Evolutionary conservation across 1,140 invertebrate species (phyloP).

Genomic region (Eriosoma lanigerum): DNA sequence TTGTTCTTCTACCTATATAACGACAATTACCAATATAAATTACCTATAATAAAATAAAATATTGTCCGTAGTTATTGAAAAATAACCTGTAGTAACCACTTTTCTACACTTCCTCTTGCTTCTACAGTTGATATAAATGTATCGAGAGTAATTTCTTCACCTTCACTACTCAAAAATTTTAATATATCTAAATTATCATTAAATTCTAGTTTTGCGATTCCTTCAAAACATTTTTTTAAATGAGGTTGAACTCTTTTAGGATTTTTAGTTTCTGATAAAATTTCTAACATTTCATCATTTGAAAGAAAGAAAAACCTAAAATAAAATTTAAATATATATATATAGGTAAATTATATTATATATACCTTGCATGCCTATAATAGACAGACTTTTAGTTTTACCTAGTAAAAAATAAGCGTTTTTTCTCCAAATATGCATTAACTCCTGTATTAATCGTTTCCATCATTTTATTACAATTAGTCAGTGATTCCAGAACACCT

Average conservation of each 20-base stretch:
- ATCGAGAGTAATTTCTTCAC: conserved; percentile 74
- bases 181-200: conserved; percentile 76
- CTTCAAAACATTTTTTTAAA: conserved; percentile 90
- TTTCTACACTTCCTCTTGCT: conserved; percentile 86
- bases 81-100: conserved; percentile 78
- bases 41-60: not conserved
- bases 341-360: no score
- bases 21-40: no score
- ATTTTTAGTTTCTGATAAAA: conserved; percentile 90
- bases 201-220: conserved; percentile 72
- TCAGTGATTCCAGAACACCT: conserved; percentile 75
- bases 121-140: conserved; percentile 72
- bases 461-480: conserved; percentile 71
- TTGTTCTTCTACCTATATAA: conserved; percentile 72
- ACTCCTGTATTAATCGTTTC: conserved; percentile 85
- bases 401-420: conserved; percentile 83
- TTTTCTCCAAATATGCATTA: conserved; percentile 87
- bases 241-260: conserved; percentile 84
- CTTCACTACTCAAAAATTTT: conserved; percentile 83
- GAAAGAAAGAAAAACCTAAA: conserved; percentile 91
- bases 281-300: conserved; percentile 94
- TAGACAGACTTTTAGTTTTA: no score
- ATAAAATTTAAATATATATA: conserved; percentile 52
- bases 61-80: not conserved
- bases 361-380: no score